Base-by-base conservation (phyloP, 2,888 invertebrate genomes). In the Leptopilina drosophilae region DNA sequence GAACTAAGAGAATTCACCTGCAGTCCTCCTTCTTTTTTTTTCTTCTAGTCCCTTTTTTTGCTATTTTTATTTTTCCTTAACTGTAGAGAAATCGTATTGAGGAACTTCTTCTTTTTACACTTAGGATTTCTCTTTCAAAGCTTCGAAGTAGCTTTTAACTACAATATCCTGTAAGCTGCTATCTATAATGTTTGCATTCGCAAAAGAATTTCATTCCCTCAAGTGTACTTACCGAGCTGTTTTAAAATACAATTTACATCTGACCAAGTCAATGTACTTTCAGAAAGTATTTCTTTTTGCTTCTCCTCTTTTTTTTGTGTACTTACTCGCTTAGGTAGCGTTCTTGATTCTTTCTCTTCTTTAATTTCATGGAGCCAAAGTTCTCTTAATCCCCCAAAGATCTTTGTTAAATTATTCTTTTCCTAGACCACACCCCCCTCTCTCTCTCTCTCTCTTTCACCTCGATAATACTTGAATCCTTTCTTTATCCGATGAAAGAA, bases 171-270 rank as follows among this genome's bases (percentile, higher is more conserved):
- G 11, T 73, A 73, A 73, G 33, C 53, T 56, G 8, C 53, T 56
- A 73, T 73, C 33, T 56, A 33, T 53, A 33, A 53, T 53, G 53
- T 53, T 73, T 73, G 69, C 69, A 15, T 14, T 56, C 49, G 26
- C 53, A 14, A 26, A 26, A 49, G 33, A 73, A 56, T 73, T 73
- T 26, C 14, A 73, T 73, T 73, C 33, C 49, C 73, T 56, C 26
- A 73, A 73, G 73, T 53, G 73, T 73, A 73, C 73, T 56, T 73
- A 73, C 53, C 8, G 9, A 73, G 14, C 69, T 73, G 69, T 56
- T 73, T 49, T 73, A 53, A 73, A 73, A 56, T n/a, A 73, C 53
- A 53, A 73, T 73, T 73, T 73, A 26, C 69, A 73, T 73, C 9
- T 73, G 33, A 12, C 53, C 53, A 14, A 53, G 20, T 33, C 69